Base-by-base conservation (phyloP, 2,888 invertebrate genomes). In the Phoronis australis region DNA sequence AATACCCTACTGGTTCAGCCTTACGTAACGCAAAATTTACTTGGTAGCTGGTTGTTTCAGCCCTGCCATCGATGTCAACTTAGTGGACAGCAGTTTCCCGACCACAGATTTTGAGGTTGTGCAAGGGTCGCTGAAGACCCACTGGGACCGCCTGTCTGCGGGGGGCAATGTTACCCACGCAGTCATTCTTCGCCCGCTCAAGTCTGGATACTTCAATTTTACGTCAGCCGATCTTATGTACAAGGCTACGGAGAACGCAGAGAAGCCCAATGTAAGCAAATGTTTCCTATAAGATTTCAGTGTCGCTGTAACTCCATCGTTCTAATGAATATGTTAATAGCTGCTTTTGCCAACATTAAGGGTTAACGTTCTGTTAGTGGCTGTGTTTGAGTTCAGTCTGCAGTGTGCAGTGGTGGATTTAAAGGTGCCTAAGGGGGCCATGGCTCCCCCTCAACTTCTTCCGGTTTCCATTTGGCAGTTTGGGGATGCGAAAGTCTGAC, bases 181-280 rank as follows among this genome's bases (percentile, higher is more conserved):
- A 3, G 88, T 94, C 21, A 88, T 97, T 5, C 86, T 97, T 12
- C 82, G 89, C 55, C 96, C 97, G 3, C 86, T 86, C 66, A 86
- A 86, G 69, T 90, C 83, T 71, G 97, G 97, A 26, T 90, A 91
- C 76, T 96, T 93, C 81, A 99, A 99, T 79, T 97, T 99, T 77
- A 90, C 95, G 2, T 87, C 95, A 45, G 97, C 97, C 55, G 90
- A 93, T 78, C 83, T 95, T 48, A 85, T 86, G 40, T 99, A 99
- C 80, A 86, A 85, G 66, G 82, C 87, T 41, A 84, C 86, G 54
- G 94, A 94, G n/a, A n/a, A n/a, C n/a, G n/a, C n/a, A n/a, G n/a
- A n/a, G n/a, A n/a, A n/a, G n/a, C n/a, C n/a, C n/a, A n/a, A n/a
- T n/a, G n/a, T n/a, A n/a, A n/a, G n/a, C n/a, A n/a, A n/a, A n/a